Base-by-base conservation (phyloP, 2,113 vertebrate genomes). In the Pagrus major region DNA sequence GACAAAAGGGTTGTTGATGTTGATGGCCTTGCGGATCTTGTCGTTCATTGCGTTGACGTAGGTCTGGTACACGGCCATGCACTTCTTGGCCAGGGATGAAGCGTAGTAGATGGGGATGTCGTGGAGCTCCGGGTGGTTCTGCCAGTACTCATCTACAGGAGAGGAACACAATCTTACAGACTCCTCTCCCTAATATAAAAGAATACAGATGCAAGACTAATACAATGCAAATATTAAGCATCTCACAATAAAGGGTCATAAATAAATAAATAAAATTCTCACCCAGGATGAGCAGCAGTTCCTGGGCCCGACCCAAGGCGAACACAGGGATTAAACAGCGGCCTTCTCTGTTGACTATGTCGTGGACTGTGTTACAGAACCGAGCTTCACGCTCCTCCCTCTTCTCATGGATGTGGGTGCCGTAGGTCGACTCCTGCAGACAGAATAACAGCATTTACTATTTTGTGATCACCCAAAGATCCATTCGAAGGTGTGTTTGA, bases 11-110 rank as follows among this genome's bases (percentile, higher is more conserved):
- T 99, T 99, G 85, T 99, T 99, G 91, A 99, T 97, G 89, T 98
- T 99, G 89, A 99, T 99, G 81, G 98, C 98, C 73, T 99, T 99
- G 88, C 97, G 97, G 88, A 99, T 99, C 87, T 99, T 99, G 94
- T 99, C 98, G 1, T 99, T 99, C 98, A 99, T 99, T 76, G 97
- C 97, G 1, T 99, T 98, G 54, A 99, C 98, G 0, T 99, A 99
- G 0, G 98, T 99, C 95, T 99, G 98, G 85, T 99, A 99, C 68
- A 99, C 98, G 0, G 98, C 97, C 98, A 99, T 99, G 75, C 98
- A 99, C 77, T 99, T 99, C 93, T 99, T 99, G 20, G 98, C 98
- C 95, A 99, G 78, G 5, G 98, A 99, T 0, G 97, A 99, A 0
- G 98, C 98, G 0, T 99, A 99, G 86, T 99, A 99, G 83, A 99